Evolutionary conservation across 2,113 vertebrate species (phyloP).

Genomic region (Sebastes schlegelii): DNA sequence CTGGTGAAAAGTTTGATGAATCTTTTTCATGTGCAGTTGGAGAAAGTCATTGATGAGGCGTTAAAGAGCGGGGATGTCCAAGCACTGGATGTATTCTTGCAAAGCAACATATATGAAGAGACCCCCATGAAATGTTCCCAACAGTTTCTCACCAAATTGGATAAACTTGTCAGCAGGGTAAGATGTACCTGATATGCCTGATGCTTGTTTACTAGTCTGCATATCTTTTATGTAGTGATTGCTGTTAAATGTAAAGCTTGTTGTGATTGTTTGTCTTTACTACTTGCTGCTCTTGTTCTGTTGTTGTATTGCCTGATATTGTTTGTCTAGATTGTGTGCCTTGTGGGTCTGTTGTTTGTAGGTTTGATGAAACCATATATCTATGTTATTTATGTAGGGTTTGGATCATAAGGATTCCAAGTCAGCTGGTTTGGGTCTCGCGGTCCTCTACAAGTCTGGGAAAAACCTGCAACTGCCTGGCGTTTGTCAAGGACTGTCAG

Average conservation of each 20-base stretch:
- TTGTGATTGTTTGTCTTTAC: no score
- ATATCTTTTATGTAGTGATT: no score
- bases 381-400: conserved; percentile 80
- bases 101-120: conserved; percentile 76
- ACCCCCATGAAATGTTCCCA: conserved; percentile 87
- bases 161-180: conserved; percentile 90
- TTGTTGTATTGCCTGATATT: no score
- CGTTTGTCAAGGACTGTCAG: conserved; percentile 83
- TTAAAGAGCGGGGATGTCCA: conserved; percentile 85
- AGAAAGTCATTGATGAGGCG: conserved; percentile 88
- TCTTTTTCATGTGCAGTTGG: conserved; percentile 82
- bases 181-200: conserved; percentile 19
- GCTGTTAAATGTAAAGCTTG: no score
- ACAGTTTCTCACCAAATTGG: conserved; percentile 90
- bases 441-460: conserved; percentile 86
- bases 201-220: no score
- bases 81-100: conserved; percentile 84
- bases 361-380: background rate
- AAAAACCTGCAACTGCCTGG: conserved; percentile 84
- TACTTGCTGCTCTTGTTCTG: no score
- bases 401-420: conserved; percentile 84
- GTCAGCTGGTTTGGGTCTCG: conserved; percentile 82
- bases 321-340: no score
- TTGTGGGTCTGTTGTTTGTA: background rate
- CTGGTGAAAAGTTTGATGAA: background rate